phyloP scores from a whole-genome alignment of 1,140 invertebrate species.

The Phthorimaea operculella region DNA sequence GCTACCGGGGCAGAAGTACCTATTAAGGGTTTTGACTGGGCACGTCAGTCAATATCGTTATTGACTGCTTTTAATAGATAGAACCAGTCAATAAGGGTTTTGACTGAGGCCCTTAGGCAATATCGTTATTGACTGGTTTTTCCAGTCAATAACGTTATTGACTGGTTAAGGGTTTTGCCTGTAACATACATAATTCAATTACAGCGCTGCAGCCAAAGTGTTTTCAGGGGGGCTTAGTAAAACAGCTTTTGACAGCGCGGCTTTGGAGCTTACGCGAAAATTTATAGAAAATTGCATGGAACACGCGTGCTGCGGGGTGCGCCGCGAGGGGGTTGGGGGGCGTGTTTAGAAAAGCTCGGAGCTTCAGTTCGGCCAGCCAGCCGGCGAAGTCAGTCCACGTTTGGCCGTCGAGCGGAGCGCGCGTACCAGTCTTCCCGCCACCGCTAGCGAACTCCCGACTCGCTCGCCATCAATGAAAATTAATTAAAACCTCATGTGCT shows the following conservation, averaged over 20 bases:
- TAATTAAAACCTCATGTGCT: constrained; percentile 43
- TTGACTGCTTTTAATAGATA: too few relatives aligned
- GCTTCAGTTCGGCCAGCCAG: constrained; percentile 10
- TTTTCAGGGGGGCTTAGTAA: constrained; percentile 32
- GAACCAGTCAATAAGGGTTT: too few relatives aligned
- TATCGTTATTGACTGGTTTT: too few relatives aligned
- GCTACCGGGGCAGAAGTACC: too few relatives aligned
- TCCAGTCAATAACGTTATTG: too few relatives aligned
- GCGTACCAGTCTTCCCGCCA: constrained; percentile 26
- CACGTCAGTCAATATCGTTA: too few relatives aligned
- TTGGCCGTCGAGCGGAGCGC: constrained; percentile 30
- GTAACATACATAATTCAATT: too few relatives aligned
- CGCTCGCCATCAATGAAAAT: constrained; percentile 48
- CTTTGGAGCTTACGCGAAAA: constrained; percentile 63
- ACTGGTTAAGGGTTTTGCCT: too few relatives aligned
- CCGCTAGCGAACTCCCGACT: constrained; percentile 19
- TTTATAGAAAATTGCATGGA: constrained; percentile 67
- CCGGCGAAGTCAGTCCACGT: constrained; percentile 38
- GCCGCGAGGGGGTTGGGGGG: constrained; percentile 52
- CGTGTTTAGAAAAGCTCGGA: constrained; percentile 57
- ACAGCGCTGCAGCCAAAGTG: constrained; percentile 26
- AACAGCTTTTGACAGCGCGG: constrained; percentile 64
- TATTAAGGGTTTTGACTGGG: too few relatives aligned
- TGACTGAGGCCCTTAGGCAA: too few relatives aligned
- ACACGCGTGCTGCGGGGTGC: constrained; percentile 42